These are phyloP conservation scores for Serranus cabrilla DNA, from an alignment of 2,797 vertebrate species.

Conservation along the genomic window DNA sequence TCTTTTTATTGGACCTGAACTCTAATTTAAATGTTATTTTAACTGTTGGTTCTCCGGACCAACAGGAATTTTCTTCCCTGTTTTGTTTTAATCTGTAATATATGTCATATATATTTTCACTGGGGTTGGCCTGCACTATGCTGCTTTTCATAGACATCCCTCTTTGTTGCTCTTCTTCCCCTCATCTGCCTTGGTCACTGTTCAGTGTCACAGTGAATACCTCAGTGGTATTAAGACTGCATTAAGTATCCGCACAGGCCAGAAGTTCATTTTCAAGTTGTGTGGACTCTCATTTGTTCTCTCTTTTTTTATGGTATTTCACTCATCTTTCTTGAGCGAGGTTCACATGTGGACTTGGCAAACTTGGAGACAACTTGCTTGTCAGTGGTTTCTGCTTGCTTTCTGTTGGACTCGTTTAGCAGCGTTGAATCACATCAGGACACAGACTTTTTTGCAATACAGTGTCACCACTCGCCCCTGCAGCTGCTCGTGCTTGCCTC, in stretches of 20 bases:
- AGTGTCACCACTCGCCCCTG: slow-evolving; percentile 13
- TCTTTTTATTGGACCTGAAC: slow-evolving; percentile 73
- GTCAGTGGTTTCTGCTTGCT: slow-evolving; percentile 30
- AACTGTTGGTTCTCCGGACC: slow-evolving; percentile 59
- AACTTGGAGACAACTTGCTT: slow-evolving; percentile 42
- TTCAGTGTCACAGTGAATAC: slow-evolving; percentile 54
- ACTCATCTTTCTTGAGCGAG: slow-evolving; percentile 33
- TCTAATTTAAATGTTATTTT: slow-evolving; percentile 81
- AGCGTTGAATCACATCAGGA: slow-evolving; percentile 37
- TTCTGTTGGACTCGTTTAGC: slow-evolving; percentile 24
- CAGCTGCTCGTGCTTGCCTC: slow-evolving; percentile 49
- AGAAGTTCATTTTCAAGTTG: slow-evolving; percentile 36
- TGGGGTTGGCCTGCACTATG: slow-evolving; percentile 58
- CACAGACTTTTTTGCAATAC: slow-evolving; percentile 50
- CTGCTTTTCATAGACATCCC: slow-evolving; percentile 64
- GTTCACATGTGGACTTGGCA: slow-evolving; percentile 13
- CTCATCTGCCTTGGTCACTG: slow-evolving; percentile 53
- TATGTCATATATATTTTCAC: slow-evolving; percentile 74
- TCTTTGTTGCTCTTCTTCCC: slow-evolving; percentile 31
- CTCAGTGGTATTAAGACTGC: slow-evolving; percentile 60
- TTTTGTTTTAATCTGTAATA: slow-evolving; percentile 76
- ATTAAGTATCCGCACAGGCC: slow-evolving; percentile 40
- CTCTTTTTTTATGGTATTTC: slow-evolving; percentile 27
- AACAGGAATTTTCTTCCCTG: slow-evolving; percentile 53
- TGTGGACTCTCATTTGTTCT: slow-evolving; percentile 37